Evolutionary conservation across 2,113 vertebrate species (phyloP), one percentile per base, ranked within the genome.

Genomic region (Ageneiosus marmoratus): DNA sequence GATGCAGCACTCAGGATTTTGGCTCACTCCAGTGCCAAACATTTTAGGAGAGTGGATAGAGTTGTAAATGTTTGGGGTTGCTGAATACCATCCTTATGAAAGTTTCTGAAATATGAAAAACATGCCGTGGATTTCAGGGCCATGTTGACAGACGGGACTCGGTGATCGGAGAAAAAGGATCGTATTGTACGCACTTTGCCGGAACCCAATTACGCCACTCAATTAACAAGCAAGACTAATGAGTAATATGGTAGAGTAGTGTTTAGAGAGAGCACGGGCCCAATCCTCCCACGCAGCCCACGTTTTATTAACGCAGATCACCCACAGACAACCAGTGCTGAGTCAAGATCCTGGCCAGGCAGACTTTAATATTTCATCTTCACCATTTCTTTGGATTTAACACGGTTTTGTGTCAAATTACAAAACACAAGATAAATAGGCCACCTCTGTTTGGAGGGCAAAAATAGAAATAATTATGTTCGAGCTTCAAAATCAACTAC

Each of bases 351-450:
- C 63, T 62, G 60, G 83, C 62, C 24, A 82, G 58, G 76, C 77
- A 60, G 72, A 32, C 78, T 86, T 87, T 83, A 83, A 86, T 87
- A 87, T 88, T 86, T 85, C 82, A 88, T 67, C 60, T 72, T 84
- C 79, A 55, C 78, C 81, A 67, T 86, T 84, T 83, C 51, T 79
- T 65, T 55, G 73, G 80, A 63, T 86, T 85, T 79, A 89, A 88
- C 60, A 74, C 48, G 77, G 86, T 82, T 88, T 87, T 84, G 73
- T 86, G 84, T 78, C 86, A 88, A 81, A 87, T 84, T 86, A 87
- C 81, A 80, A 83, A 85, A 76, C 63, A 27, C 74, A 88, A 87
- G 86, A 88, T 81, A 87, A 88, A 86, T 88, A 83, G 81, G 82
- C 76, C 65, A 80, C 67, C 72, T 85, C 84, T 80, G 29, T 83